These are phyloP conservation scores for Apoderus coryli DNA, from an alignment of 2,888 invertebrate species.

Conservation along the genomic window DNA sequence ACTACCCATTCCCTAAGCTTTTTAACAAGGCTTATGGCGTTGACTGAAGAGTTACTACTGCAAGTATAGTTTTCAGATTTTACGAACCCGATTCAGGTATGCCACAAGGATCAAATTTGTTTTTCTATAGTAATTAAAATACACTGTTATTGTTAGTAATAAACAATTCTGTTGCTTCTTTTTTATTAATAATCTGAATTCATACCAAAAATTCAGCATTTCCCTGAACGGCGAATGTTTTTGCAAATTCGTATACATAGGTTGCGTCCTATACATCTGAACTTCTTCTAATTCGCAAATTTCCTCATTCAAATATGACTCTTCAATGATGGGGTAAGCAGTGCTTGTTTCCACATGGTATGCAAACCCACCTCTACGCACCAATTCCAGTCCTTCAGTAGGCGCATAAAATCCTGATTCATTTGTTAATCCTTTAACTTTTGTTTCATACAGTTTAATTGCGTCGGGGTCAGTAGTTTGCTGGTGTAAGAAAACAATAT, in stretches of 20 bases:
- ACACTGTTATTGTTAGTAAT: no score
- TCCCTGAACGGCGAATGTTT: constrained; percentile 49
- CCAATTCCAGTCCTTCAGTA: constrained; percentile 40
- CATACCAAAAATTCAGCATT: constrained; percentile 45
- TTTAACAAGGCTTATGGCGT: no score
- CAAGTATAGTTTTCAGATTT: no score
- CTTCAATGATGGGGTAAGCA: constrained; percentile 51
- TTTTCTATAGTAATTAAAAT: no score
- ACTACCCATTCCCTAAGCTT: no score
- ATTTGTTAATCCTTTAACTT: constrained; percentile 31
- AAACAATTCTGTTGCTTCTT: no score
- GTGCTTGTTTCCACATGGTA: constrained; percentile 53
- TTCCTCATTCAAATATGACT: constrained; percentile 47
- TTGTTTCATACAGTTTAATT: constrained; percentile 41
- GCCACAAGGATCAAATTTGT: no score
- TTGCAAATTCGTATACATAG: constrained; percentile 39
- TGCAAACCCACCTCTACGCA: constrained; percentile 51
- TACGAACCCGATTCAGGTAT: no score
- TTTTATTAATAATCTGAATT: no score
- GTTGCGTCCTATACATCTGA: constrained; percentile 43
- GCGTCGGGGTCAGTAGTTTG: constrained; percentile 48
- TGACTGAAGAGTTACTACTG: no score
- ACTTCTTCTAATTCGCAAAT: constrained; percentile 54
- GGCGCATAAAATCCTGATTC: constrained; percentile 37
- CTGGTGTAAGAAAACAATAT: constrained; percentile 28